These are phyloP conservation scores for Mythimna lalbum DNA, from an alignment of 2,888 invertebrate species.

Conservation along the genomic window DNA sequence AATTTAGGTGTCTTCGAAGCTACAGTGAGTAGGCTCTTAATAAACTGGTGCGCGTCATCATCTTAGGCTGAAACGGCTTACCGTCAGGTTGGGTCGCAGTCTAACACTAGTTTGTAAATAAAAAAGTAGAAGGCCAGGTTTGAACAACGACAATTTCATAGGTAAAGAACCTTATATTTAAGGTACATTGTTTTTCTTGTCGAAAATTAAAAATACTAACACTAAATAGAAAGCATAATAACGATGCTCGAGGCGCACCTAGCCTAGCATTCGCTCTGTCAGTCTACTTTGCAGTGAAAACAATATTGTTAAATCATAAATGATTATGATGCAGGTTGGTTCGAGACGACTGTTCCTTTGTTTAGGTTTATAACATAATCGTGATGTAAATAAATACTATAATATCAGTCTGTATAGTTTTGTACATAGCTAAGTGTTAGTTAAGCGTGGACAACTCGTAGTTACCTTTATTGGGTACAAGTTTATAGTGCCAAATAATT, in stretches of 20 bases:
- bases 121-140: no score
- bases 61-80: no score
- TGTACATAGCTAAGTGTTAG: slow-evolving; percentile 47
- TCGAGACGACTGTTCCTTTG: no score
- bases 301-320: not conserved
- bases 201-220: not conserved
- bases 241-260: not conserved
- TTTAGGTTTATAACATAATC: not conserved
- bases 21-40: no score
- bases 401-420: slow-evolving; percentile 20
- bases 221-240: slow-evolving; percentile 1
- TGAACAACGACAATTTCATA: not conserved
- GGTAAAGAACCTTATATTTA: not conserved
- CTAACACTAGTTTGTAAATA: no score
- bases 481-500: slow-evolving; percentile 12
- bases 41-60: no score
- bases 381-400: slow-evolving; percentile 42
- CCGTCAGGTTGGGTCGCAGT: no score
- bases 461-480: slow-evolving; percentile 3
- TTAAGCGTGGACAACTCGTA: slow-evolving; percentile 23
- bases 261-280: not conserved
- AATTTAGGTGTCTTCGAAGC: no score
- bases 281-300: not conserved
- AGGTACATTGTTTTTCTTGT: not conserved
- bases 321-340: not conserved